Percentiles rank a stretch among this genome's conserved stretches.
These are phyloP conservation scores for Aethes cnicana DNA, from an alignment of 2,888 invertebrate genomes.

Conservation along the genomic window DNA sequence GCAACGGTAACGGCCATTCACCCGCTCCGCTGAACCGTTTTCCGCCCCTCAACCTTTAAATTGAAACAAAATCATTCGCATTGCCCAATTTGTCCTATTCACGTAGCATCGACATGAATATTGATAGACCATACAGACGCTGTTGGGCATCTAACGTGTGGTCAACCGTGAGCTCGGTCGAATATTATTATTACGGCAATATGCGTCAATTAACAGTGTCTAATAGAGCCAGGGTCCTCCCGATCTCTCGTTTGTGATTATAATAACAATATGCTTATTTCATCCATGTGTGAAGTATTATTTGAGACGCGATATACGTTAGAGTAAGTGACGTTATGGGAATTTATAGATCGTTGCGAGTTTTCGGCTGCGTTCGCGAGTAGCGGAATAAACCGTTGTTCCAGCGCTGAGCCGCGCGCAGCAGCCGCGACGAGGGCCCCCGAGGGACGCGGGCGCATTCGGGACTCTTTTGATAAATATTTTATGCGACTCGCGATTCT, in stretches of 20 bases:
- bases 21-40: slow-evolving; percentile 63
- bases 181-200: slow-evolving; percentile 9
- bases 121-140: slow-evolving; percentile 36
- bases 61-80: slow-evolving; percentile 66
- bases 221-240: background rate
- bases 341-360: slow-evolving; percentile 6
- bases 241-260: too few species aligned
- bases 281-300: too few species aligned
- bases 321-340: slow-evolving; percentile 14
- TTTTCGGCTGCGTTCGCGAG: background rate
- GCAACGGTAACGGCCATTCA: slow-evolving; percentile 61
- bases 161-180: slow-evolving; percentile 4
- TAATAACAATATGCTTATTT: too few species aligned
- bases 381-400: slow-evolving; percentile 12
- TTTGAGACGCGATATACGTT: slow-evolving; percentile 16
- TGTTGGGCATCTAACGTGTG: slow-evolving; percentile 25
- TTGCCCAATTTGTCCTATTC: slow-evolving; percentile 47
- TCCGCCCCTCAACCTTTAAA: slow-evolving; percentile 67
- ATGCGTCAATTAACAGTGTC: background rate
- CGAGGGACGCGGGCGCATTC: slow-evolving; percentile 57
- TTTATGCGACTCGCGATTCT: slow-evolving; percentile 69
- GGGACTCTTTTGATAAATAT: slow-evolving; percentile 80
- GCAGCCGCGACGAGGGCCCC: slow-evolving; percentile 41
- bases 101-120: slow-evolving; percentile 33
- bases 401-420: slow-evolving; percentile 66